Evolutionary conservation across 2,888 invertebrate genomes (phyloP), one percentile per base, ranked within the genome.

Genomic region (Agapostemon virescens): DNA sequence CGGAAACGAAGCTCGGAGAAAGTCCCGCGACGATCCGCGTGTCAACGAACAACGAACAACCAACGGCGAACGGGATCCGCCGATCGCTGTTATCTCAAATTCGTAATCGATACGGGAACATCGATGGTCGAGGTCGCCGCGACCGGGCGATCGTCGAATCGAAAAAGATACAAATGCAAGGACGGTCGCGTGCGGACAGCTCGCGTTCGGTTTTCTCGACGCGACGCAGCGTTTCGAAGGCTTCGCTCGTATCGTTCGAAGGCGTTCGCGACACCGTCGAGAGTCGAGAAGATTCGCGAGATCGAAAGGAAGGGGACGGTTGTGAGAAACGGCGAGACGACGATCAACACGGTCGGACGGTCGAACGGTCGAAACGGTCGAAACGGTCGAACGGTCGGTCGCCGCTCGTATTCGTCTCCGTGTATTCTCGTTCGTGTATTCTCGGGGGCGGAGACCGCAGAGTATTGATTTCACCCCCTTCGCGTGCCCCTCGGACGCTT

Each of bases 391-490:
- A 70, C 66, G 79, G 78, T 72, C 77, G 71, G 84, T 78, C 77
- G 76, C 49, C 69, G 81, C 82, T 86, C 82, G 90, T 89, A 88
- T 90, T 89, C 87, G 89, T 88, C 85, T 87, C 85, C 88, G 87
- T 87, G 90, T 90, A 88, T 86, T 88, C 49, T 33, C 88, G 87
- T 89, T 87, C 88, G 87, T 88, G 88, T 90, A 90, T 87, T 89
- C 87, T 87, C 89, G 91, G 89, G 90, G 90, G 91, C 90, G 91
- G 91, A 91, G 91, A 92, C 92, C 91, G 89, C 91, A 90, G 89
- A 92, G 91, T 92, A 91, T 91, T 92, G 92, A 92, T 92, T 92
- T 92, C 91, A 91, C 88, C 90, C 88, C 86, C 89, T 87, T 86
- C 85, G 71, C 83, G 85, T 87, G 84, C 87, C 87, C 85, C 86